These are phyloP conservation scores for Syrista parreyssii DNA, from an alignment of 2,888 invertebrate genomes.

Conservation along the genomic window DNA sequence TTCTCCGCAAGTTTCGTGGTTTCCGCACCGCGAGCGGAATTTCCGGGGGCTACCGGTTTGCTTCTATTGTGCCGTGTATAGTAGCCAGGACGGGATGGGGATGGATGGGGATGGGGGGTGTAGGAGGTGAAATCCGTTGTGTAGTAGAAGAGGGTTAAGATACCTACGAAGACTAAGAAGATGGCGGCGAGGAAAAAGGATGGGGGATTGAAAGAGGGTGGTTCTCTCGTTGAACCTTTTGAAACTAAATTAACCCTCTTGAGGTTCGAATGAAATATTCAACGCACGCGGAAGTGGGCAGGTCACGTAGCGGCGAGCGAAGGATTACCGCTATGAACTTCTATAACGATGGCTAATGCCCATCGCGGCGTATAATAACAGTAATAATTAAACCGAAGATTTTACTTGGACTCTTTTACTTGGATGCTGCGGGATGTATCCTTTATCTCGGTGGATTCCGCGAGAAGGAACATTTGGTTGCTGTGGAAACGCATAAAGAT, in stretches of 20 bases:
- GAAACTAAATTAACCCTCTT: background rate
- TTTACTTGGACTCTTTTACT: background rate
- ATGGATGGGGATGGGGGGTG: too few species aligned
- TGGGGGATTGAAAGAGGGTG: background rate
- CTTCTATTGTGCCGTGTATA: background rate
- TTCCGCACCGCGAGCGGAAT: background rate
- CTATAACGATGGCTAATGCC: background rate
- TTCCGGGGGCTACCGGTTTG: background rate
- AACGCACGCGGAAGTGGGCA: background rate
- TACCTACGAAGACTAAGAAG: background rate
- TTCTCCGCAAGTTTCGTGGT: background rate
- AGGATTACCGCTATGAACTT: background rate
- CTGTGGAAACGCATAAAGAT: background rate
- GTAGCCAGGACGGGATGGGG: background rate
- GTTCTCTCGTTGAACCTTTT: background rate
- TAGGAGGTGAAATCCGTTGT: background rate
- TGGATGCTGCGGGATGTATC: background rate
- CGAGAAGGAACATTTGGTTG: background rate
- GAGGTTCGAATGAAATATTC: background rate
- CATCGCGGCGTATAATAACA: background rate
- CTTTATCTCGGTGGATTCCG: background rate
- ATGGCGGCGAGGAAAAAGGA: background rate
- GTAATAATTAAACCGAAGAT: background rate
- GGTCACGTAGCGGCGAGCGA: background rate
- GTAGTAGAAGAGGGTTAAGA: background rate